Base-by-base conservation (phyloP, 2,113 vertebrate genomes). In the Pipa parva region DNA sequence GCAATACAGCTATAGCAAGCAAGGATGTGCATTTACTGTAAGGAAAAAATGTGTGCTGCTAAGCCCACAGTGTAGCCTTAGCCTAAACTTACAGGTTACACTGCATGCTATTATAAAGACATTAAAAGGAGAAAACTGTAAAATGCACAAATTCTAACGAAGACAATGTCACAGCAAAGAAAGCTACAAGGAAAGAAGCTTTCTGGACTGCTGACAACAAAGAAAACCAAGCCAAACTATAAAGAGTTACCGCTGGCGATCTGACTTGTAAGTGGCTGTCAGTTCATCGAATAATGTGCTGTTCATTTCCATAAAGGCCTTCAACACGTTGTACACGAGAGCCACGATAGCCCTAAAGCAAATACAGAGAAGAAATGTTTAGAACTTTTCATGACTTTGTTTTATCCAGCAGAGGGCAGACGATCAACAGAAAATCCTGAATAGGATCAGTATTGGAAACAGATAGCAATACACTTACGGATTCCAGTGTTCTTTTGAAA, bases 231-330 rank as follows among this genome's bases (percentile, higher is more conserved):
- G n/a, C n/a, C 78, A 84, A 83, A 77, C 77, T 85, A 80, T 88
- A 85, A 85, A 86, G 80, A 90, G 88, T 97, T 90, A 98, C 97
- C 95, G 93, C 91, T 99, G 97, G 83, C 97, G 95, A 89, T 99
- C 97, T 81, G 97, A 98, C 92, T 99, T 99, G 93, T 98, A 98
- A 76, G 95, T 97, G 85, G 95, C 92, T 80, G 97, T 99, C 86
- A 99, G 94, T 80, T 98, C 95, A 18, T 99, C 97, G 78, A 99
- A 99, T 91, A 99, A 92, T 81, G 93, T 89, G 86, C 94, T 97
- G 92, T 99, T 99, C 95, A 98, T 98, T 81, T 99, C 97, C 95
- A 98, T 99, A 81, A 99, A 99, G 49, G 97, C 94, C 84, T 99
- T 99, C 85, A 99, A 90, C 57, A 99, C 97, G 24, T 98, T 99